A percentile compares a stretch with the other conserved stretches of the same genome.
These are phyloP conservation scores for Drosophila mayri DNA, from an alignment of 1,140 invertebrate species.

Conservation along the genomic window DNA sequence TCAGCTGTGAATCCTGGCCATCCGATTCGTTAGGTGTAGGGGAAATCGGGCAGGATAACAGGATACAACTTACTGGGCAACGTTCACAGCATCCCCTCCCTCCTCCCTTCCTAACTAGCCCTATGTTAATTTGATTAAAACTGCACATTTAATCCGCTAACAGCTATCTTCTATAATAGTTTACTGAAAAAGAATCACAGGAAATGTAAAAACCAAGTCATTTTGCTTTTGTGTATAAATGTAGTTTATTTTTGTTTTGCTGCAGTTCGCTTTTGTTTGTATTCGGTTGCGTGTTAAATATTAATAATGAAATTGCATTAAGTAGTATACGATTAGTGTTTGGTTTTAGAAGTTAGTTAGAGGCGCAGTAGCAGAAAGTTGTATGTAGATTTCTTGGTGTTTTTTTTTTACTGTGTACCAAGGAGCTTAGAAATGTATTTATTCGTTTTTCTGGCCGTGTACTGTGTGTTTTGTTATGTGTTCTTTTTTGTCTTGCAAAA, in stretches of 20 bases:
- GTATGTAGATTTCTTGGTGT: constrained; percentile 22
- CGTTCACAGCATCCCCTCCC: background rate
- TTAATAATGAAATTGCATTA: constrained; percentile 64
- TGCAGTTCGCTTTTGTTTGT: constrained; percentile 44
- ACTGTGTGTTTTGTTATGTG: constrained; percentile 21
- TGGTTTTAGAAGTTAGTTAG: constrained; percentile 58
- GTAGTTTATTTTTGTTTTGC: constrained; percentile 49
- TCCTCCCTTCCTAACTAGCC: constrained; percentile 31
- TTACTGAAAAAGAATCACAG: background rate
- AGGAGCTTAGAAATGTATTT: constrained; percentile 38
- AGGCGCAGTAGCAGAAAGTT: constrained; percentile 61
- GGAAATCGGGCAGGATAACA: background rate
- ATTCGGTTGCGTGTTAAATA: constrained; percentile 56
- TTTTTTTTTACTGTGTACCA: constrained; percentile 21
- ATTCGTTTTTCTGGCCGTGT: constrained; percentile 18
- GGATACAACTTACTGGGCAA: background rate
- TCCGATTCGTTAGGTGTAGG: background rate
- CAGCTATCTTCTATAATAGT: constrained; percentile 25
- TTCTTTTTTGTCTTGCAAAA: constrained; percentile 37
- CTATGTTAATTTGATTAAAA: constrained; percentile 69
- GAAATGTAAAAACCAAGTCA: constrained; percentile 1
- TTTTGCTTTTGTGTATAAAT: constrained; percentile 50
- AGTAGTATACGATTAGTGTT: constrained; percentile 61
- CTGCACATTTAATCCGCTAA: constrained; percentile 64
- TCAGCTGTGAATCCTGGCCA: background rate